These are phyloP conservation scores for Anthophora plumipes DNA, from an alignment of 2,888 invertebrate genomes.

Conservation along the genomic window DNA sequence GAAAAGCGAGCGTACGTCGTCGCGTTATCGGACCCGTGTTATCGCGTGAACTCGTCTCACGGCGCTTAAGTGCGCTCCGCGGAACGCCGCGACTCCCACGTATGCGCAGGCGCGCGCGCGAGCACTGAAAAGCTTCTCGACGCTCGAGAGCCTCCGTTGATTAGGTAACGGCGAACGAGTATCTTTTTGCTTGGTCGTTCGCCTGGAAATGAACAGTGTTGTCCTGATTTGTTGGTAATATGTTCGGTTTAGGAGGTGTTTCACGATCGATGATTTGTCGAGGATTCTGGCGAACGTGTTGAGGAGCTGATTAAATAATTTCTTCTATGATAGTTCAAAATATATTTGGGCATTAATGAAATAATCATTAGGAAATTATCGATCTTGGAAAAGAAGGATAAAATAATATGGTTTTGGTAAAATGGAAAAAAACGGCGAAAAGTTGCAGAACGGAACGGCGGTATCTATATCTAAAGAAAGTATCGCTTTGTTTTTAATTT, in stretches of 20 bases:
- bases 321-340: no score
- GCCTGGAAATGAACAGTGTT: constrained; percentile 12
- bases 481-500: no score
- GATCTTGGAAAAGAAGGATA: no score
- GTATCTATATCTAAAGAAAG: no score
- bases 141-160: constrained; percentile 24
- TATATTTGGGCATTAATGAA: no score
- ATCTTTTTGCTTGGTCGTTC: constrained; percentile 25
- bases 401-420: no score
- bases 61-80: constrained; percentile 52
- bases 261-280: background rate
- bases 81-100: constrained; percentile 45
- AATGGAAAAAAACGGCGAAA: no score
- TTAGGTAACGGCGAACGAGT: constrained; percentile 36
- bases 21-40: constrained; percentile 70
- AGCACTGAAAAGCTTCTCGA: constrained; percentile 35
- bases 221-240: background rate
- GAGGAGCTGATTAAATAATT: background rate
- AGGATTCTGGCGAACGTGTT: background rate
- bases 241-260: background rate
- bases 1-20: constrained; percentile 53
- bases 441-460: no score
- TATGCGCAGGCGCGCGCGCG: background rate
- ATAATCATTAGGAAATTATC: no score
- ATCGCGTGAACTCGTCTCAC: constrained; percentile 66